Evolutionary conservation across 2,797 vertebrate species (phyloP), one percentile per base, ranked within the genome.

Genomic region (Limosa lapponica): DNA sequence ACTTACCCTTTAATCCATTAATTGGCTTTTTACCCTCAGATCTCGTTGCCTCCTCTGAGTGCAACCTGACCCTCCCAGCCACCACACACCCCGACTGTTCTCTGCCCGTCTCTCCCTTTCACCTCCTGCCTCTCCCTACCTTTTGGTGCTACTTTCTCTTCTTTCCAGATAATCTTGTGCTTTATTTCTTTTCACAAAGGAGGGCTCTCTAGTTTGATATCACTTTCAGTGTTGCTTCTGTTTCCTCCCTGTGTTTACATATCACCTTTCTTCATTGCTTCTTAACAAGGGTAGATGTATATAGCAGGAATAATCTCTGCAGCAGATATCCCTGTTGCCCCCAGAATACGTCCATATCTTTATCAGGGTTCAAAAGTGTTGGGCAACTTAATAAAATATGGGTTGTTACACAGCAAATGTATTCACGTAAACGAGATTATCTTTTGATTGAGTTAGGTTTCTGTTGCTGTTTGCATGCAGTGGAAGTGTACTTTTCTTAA

Each of bases 1-100:
- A 97, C 93, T 94, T 97, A 97, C 96, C 95, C 97, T 98, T 97
- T 97, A 98, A 98, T 97, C 96, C 95, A 97, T 96, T 98, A 98
- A 98, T 98, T 98, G 97, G 97, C 97, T 97, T 98, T 98, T 97
- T 96, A 96, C 97, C 96, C 97, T 95, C 73, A 80, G 90, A 97
- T 97, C 61, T 77, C 82, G 69, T 96, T 95, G 84, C 92, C 57
- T 96, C 27, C 51, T 95, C 65, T 84, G 82, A 95, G 89, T 95
- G 90, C 65, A 96, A 73, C 96, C 95, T 95, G 96, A 98, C 94
- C 96, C 96, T 89, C 65, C 78, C 90, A 90, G 87, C 61, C 91
- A 84, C 71, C 6, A 30, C 49, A 61, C 82, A 90, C 44, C 58
- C 85, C 69, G 58, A 32, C 83, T 95, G 52, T 96, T 95, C 88